These are phyloP conservation scores for Alouatta palliata DNA, from an alignment of 2,113 vertebrate genomes.

Conservation along the genomic window DNA sequence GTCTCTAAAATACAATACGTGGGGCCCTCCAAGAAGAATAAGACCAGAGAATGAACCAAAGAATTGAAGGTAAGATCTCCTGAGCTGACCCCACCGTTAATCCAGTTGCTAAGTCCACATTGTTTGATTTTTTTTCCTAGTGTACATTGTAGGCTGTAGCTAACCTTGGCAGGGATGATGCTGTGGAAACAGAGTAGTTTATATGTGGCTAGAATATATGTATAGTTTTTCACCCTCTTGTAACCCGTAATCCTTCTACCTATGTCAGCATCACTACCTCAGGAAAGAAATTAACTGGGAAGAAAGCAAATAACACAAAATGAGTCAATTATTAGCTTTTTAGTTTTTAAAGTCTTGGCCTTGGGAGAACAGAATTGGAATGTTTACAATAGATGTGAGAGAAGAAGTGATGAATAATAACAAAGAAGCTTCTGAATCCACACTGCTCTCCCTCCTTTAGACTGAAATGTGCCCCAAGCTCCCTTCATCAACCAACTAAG, in stretches of 20 bases:
- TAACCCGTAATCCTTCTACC: neutral
- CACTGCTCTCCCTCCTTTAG: neutral
- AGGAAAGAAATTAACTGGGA: neutral
- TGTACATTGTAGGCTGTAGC: neutral
- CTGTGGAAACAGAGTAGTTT: neutral
- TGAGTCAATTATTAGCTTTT: neutral
- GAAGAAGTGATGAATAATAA: neutral
- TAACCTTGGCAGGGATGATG: neutral
- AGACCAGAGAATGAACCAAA: neutral
- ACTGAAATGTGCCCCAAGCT: too few relatives aligned
- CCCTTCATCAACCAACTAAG: neutral
- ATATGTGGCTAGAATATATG: neutral
- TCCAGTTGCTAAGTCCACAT: neutral
- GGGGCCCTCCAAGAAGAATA: neutral
- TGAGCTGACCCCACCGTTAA: neutral
- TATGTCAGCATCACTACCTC: neutral
- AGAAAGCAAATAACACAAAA: conserved; percentile 6
- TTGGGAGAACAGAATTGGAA: neutral
- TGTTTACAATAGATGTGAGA: neutral
- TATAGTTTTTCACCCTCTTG: neutral
- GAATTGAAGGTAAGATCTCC: neutral
- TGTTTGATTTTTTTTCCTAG: neutral
- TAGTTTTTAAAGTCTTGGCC: neutral
- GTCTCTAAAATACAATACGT: neutral
- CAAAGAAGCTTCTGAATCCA: neutral